Percentiles rank a stretch among this genome's conserved stretches.
Conservation (phyloP, 1,140 invertebrate genomes). For the Micrasema longulum region DNA sequence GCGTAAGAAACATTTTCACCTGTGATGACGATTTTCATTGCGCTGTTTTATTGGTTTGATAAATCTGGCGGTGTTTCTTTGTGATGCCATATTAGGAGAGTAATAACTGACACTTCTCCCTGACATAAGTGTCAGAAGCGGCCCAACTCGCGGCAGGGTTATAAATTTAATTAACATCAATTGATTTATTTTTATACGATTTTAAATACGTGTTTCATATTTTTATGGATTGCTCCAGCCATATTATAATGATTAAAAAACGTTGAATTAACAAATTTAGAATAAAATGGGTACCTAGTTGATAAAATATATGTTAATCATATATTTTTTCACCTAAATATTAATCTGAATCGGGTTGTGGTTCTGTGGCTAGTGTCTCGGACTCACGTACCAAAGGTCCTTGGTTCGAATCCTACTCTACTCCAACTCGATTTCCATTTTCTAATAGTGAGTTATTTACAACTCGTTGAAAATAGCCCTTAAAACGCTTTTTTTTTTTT, state of each 20-base stretch:
- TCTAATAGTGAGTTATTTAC: too few species aligned
- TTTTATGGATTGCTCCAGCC: conserved; percentile 21
- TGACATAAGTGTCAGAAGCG: conserved; percentile 21
- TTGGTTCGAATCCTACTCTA: too few species aligned
- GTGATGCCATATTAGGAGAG: conserved; percentile 62
- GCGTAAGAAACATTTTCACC: neutral
- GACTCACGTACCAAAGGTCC: too few species aligned
- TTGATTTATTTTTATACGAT: conserved; percentile 52
- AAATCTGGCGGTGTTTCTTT: conserved; percentile 59
- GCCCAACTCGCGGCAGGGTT: conserved; percentile 37
- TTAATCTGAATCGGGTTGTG: too few species aligned
- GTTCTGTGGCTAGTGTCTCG: too few species aligned
- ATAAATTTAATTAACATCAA: conserved; percentile 52
- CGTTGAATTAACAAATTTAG: neutral
- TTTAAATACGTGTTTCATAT: conserved; percentile 36
- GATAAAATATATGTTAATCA: too few species aligned
- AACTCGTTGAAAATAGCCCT: too few species aligned
- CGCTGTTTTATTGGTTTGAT: conserved; percentile 14
- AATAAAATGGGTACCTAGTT: too few species aligned
- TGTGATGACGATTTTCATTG: neutral
- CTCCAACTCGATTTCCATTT: too few species aligned
- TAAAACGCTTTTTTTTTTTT: too few species aligned
- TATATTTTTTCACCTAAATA: too few species aligned
- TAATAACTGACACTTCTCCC: conserved; percentile 58
- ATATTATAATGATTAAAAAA: neutral